Conservation (phyloP, 1,140 invertebrate genomes). For the Akabosia matsudoensis region DNA sequence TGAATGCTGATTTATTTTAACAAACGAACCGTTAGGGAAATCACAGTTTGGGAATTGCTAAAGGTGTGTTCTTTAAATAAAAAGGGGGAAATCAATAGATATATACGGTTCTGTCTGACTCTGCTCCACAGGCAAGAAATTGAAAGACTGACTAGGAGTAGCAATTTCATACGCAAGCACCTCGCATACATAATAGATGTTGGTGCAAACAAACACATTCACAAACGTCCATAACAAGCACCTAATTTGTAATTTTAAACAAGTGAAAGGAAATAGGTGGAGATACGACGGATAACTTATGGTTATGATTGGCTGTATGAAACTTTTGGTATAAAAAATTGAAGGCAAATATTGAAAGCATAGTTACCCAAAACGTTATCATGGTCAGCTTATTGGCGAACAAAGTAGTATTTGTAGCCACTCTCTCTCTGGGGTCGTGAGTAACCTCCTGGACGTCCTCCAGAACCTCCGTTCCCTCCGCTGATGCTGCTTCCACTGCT, state of each 20-base stretch:
- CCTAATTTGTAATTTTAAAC: no score
- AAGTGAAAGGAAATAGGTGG: background rate
- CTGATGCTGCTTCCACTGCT: background rate
- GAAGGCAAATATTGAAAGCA: no score
- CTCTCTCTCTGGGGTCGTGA: constrained; percentile 8
- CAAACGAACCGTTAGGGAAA: background rate
- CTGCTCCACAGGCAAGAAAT: no score
- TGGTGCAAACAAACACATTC: background rate
- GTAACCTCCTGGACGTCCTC: background rate
- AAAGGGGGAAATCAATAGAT: no score
- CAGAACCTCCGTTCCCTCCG: background rate
- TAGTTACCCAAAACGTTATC: no score
- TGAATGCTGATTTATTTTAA: constrained; percentile 5
- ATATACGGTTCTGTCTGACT: no score
- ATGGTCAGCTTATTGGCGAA: constrained; percentile 12
- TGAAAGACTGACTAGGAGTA: no score
- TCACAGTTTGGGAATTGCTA: no score
- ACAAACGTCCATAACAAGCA: background rate
- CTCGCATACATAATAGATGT: no score
- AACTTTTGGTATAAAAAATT: no score
- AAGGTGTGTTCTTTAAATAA: no score
- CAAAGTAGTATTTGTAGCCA: constrained; percentile 12
- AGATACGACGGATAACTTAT: background rate
- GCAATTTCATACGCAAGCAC: no score
- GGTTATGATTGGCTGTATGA: background rate